These are phyloP conservation scores for Caenorhabditis sp. DNA, from an alignment of 2,888 invertebrate species.

Conservation along the genomic window DNA sequence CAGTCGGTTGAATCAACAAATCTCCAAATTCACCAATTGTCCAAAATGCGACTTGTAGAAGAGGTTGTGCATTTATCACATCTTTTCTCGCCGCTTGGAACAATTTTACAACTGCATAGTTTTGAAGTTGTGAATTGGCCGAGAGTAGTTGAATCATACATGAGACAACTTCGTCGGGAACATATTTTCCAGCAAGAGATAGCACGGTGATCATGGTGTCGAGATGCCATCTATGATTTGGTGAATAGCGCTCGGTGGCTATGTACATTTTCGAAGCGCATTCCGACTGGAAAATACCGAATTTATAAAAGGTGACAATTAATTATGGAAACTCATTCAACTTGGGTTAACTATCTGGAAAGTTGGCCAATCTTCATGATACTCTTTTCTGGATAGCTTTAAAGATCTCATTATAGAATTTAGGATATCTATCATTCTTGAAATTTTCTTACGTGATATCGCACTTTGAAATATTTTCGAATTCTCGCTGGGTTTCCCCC, in stretches of 20 bases:
- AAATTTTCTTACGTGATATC: too few relatives aligned
- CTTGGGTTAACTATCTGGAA: too few relatives aligned
- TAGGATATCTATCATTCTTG: too few relatives aligned
- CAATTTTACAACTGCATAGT: constrained; percentile 87
- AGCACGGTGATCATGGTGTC: constrained; percentile 94
- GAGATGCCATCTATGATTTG: constrained; percentile 94
- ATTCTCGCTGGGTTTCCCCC: too few relatives aligned
- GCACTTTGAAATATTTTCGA: too few relatives aligned
- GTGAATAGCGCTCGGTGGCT: constrained; percentile 85
- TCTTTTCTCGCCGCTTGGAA: constrained; percentile 76
- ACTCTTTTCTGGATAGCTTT: too few relatives aligned
- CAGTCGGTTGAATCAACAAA: constrained; percentile 78
- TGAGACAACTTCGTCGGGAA: constrained; percentile 96
- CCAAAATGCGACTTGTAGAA: constrained; percentile 85
- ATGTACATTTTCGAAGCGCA: constrained; percentile 95
- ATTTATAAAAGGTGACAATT: too few relatives aligned
- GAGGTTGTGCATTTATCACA: constrained; percentile 70
- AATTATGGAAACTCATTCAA: too few relatives aligned
- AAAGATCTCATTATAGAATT: too few relatives aligned
- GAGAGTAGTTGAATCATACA: constrained; percentile 90
- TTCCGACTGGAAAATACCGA: constrained; percentile 79
- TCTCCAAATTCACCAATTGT: constrained; percentile 98
- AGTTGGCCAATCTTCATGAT: too few relatives aligned
- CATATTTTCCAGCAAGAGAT: constrained; percentile 93
- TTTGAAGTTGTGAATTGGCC: constrained; percentile 87